Evolutionary conservation across 2,113 vertebrate species (phyloP).

Genomic region (Gila orcuttii): DNA sequence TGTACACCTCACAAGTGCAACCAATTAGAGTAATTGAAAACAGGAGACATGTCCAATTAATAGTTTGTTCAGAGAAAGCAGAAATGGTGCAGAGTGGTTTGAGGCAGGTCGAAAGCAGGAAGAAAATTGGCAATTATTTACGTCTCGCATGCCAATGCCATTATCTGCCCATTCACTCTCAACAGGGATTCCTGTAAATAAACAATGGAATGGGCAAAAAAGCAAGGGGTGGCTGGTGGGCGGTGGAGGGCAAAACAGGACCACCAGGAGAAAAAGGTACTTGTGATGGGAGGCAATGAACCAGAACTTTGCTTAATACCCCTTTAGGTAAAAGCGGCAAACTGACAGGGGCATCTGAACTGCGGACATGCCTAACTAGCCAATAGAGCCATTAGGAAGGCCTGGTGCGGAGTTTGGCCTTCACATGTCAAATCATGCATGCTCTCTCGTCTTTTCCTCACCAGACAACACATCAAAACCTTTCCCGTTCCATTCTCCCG

Average conservation of each 20-base stretch:
- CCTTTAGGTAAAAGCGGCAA: constrained; percentile 66
- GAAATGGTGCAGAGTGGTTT: constrained; percentile 46
- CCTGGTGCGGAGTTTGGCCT: constrained; percentile 61
- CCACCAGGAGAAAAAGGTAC: constrained; percentile 54
- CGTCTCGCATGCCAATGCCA: constrained; percentile 66
- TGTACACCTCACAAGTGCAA: constrained; percentile 60
- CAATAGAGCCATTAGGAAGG: constrained; percentile 69
- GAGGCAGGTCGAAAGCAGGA: constrained; percentile 45
- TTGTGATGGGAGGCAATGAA: constrained; percentile 68
- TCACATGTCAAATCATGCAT: constrained; percentile 65
- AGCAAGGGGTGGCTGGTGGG: constrained; percentile 48
- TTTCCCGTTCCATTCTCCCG: constrained; percentile 41
- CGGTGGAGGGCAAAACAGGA: constrained; percentile 49
- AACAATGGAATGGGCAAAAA: constrained; percentile 57
- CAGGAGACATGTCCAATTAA: constrained; percentile 67
- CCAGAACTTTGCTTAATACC: constrained; percentile 68
- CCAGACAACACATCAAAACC: constrained; percentile 59
- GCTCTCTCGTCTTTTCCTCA: constrained; percentile 63
- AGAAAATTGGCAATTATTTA: constrained; percentile 71
- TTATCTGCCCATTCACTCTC: constrained; percentile 59
- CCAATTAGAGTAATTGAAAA: constrained; percentile 68
- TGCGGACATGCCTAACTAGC: constrained; percentile 53
- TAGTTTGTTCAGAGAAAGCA: constrained; percentile 53
- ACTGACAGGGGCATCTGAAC: constrained; percentile 68
- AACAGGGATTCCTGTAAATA: constrained; percentile 60